These are phyloP conservation scores for Luidia sarsii DNA, from an alignment of 53 echinoderm and acorn worm genomes.

Conservation along the genomic window DNA sequence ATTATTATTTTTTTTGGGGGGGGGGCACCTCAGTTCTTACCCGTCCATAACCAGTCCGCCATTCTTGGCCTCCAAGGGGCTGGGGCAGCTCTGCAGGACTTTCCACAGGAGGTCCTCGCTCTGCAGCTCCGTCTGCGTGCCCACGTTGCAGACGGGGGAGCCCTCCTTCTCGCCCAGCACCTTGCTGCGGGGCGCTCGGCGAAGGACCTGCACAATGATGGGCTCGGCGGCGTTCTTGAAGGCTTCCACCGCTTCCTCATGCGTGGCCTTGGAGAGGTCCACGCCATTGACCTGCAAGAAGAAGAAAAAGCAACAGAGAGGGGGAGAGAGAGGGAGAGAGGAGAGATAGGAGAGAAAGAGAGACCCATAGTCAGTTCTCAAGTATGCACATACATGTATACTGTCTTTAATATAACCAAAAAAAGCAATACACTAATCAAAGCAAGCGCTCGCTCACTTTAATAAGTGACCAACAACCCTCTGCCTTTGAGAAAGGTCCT, in stretches of 20 bases:
- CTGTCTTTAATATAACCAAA: too few relatives aligned
- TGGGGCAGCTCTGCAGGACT: conserved; percentile 83
- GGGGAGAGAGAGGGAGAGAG: not conserved
- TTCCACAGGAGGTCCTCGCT: conserved; percentile 94
- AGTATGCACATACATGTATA: too few relatives aligned
- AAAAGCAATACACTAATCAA: too few relatives aligned
- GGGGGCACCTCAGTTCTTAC: conserved; percentile 48
- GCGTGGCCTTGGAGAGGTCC: conserved; percentile 92
- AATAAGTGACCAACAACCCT: too few relatives aligned
- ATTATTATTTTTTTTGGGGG: too few relatives aligned
- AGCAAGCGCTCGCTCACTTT: too few relatives aligned
- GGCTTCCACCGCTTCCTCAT: conserved; percentile 97
- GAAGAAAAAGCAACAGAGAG: not conserved
- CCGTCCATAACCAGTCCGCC: conserved; percentile 55
- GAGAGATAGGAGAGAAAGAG: too few relatives aligned
- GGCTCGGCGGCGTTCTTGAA: conserved; percentile 97
- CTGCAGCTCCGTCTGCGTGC: conserved; percentile 95
- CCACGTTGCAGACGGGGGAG: conserved; percentile 74
- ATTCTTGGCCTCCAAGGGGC: conserved; percentile 54
- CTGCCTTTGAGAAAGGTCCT: too few relatives aligned
- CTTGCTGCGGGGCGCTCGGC: conserved; percentile 71
- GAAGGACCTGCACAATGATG: conserved; percentile 93
- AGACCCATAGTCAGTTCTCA: not conserved
- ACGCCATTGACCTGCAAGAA: conserved; percentile 86
- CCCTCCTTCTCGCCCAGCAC: conserved; percentile 53